Conservation (phyloP, 2,888 invertebrate genomes). For the Scotopteryx bipunctaria region DNA sequence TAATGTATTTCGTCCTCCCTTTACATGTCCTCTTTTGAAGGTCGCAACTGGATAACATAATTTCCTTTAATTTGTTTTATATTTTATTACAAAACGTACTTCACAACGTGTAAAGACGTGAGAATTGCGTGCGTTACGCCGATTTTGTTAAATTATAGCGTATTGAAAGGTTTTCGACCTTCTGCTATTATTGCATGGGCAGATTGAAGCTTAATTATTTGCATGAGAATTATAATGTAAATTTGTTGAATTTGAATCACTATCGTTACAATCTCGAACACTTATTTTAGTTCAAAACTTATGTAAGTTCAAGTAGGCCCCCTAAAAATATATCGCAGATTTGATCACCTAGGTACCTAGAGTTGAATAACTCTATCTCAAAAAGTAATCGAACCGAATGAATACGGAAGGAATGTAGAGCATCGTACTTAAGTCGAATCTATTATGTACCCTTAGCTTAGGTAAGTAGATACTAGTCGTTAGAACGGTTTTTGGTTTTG, state of each 20-base stretch:
- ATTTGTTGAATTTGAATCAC: no score
- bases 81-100: constrained; percentile 26
- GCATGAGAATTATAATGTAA: constrained; percentile 42
- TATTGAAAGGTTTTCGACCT: constrained; percentile 62
- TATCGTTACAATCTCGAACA: no score
- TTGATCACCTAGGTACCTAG: neutral
- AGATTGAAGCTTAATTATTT: constrained; percentile 34
- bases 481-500: constrained; percentile 43
- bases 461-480: constrained; percentile 30
- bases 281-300: no score
- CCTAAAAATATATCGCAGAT: neutral
- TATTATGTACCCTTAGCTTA: constrained; percentile 4
- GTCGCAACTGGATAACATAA: constrained; percentile 8
- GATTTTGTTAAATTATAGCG: constrained; percentile 55
- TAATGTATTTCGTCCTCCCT: neutral
- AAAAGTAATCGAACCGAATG: neutral
- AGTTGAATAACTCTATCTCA: neutral
- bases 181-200: constrained; percentile 41
- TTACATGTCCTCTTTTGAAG: neutral
- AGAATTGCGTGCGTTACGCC: constrained; percentile 57
- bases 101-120: constrained; percentile 41
- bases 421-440: constrained; percentile 1
- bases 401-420: neutral
- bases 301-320: no score
- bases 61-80: no score